These are phyloP conservation scores for Alethe diademata DNA, from an alignment of 2,113 vertebrate genomes.

Conservation along the genomic window DNA sequence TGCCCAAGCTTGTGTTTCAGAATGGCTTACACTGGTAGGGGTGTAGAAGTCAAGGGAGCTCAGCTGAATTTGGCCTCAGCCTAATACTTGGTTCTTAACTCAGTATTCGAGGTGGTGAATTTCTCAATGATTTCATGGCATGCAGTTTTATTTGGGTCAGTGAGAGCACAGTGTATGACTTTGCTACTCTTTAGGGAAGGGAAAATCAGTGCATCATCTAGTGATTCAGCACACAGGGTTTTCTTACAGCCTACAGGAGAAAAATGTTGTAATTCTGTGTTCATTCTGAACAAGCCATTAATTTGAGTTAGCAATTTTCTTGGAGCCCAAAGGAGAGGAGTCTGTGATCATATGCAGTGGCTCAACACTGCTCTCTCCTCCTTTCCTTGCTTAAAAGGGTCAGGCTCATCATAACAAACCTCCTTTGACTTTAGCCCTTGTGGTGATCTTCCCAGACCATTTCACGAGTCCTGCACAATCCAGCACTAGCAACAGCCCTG, in stretches of 20 bases:
- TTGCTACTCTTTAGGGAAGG: conserved; percentile 1
- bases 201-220: conserved; percentile 13
- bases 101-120: not conserved
- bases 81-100: not conserved
- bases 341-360: conserved; percentile 1
- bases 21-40: not conserved
- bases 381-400: not conserved
- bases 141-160: conserved; percentile 51
- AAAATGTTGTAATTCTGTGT: conserved; percentile 18
- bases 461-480: not conserved
- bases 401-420: not conserved
- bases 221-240: conserved; percentile 34
- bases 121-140: not conserved
- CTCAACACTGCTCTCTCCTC: not conserved
- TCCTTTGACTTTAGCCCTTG: not conserved
- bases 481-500: not conserved
- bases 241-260: conserved; percentile 23
- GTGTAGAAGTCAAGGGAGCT: not conserved
- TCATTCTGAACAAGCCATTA: conserved; percentile 41
- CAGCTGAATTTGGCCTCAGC: not conserved
- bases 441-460: not conserved
- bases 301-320: conserved; percentile 48
- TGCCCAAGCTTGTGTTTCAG: not conserved
- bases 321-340: not conserved
- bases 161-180: conserved; percentile 17